Conservation (phyloP, 2,797 vertebrate genomes). For the Mormyrus proboscirostris region DNA sequence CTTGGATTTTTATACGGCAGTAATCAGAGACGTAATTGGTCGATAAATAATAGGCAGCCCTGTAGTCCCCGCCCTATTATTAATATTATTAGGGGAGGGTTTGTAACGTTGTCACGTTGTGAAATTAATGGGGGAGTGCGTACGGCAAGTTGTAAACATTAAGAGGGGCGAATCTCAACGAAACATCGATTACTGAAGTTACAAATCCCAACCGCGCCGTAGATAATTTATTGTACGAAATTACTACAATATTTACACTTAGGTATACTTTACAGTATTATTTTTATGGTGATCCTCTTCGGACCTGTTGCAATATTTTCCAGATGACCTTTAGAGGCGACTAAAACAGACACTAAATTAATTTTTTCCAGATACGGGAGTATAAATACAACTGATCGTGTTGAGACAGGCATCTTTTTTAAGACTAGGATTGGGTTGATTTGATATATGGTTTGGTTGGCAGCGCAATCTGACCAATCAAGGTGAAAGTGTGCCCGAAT, state of each 20-base stretch:
- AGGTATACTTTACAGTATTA: not conserved
- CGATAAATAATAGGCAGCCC: not conserved
- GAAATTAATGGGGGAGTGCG: not conserved
- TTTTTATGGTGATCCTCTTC: not conserved
- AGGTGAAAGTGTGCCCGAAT: constrained; percentile 17
- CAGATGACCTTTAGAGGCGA: not conserved
- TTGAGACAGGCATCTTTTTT: not conserved
- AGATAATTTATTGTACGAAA: not conserved
- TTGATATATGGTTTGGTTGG: constrained; percentile 14
- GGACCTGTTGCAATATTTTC: not conserved
- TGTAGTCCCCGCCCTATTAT: not conserved
- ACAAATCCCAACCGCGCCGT: not conserved
- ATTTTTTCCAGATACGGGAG: not conserved
- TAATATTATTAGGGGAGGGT: not conserved
- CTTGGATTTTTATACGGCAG: not conserved
- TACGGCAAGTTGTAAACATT: not conserved
- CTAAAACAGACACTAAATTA: not conserved
- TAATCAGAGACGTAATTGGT: constrained; percentile 8
- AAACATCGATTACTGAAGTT: not conserved
- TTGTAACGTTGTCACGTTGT: not conserved
- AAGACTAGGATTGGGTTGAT: constrained; percentile 7
- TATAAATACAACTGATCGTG: not conserved
- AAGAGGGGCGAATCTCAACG: not conserved
- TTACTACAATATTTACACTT: not conserved
- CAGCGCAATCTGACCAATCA: constrained; percentile 24